Percentiles rank a stretch among this genome's conserved stretches.
phyloP scores from a whole-genome alignment of 2,888 invertebrate species.

The Lepidocyrtoides sp. region DNA sequence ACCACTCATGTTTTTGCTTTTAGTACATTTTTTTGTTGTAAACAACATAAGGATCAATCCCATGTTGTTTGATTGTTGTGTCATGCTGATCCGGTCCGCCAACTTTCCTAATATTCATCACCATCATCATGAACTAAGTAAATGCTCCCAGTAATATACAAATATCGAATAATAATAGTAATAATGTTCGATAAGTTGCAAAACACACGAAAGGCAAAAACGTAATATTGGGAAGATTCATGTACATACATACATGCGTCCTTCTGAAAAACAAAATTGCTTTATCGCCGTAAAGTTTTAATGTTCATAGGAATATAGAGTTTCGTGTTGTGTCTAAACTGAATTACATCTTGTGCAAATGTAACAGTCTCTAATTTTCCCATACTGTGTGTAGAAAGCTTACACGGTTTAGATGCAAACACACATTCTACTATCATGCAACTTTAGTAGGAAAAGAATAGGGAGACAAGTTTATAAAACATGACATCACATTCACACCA shows the following conservation, averaged over 20 bases:
- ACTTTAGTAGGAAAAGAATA: too few species aligned
- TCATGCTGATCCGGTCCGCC: conserved; percentile 35
- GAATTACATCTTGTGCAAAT: neutral
- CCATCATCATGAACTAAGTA: neutral
- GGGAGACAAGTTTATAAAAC: neutral
- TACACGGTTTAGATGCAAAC: neutral
- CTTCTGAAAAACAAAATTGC: too few species aligned
- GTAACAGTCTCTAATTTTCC: neutral
- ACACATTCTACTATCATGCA: too few species aligned
- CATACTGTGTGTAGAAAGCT: neutral
- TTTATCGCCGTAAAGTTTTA: neutral
- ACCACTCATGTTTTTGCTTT: neutral
- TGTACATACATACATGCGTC: too few species aligned
- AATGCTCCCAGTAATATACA: neutral
- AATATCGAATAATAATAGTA: neutral
- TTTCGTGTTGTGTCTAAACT: neutral
- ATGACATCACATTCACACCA: neutral
- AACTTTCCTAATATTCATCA: conserved; percentile 59
- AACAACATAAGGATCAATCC: conserved; percentile 60
- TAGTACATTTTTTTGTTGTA: conserved; percentile 14
- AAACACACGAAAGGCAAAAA: neutral
- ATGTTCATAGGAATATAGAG: neutral
- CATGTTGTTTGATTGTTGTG: conserved; percentile 54
- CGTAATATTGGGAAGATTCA: too few species aligned
- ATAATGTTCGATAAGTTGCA: neutral